These are phyloP conservation scores for Dendrocincla fuliginosa DNA, from an alignment of 2,797 vertebrate genomes.

Conservation along the genomic window DNA sequence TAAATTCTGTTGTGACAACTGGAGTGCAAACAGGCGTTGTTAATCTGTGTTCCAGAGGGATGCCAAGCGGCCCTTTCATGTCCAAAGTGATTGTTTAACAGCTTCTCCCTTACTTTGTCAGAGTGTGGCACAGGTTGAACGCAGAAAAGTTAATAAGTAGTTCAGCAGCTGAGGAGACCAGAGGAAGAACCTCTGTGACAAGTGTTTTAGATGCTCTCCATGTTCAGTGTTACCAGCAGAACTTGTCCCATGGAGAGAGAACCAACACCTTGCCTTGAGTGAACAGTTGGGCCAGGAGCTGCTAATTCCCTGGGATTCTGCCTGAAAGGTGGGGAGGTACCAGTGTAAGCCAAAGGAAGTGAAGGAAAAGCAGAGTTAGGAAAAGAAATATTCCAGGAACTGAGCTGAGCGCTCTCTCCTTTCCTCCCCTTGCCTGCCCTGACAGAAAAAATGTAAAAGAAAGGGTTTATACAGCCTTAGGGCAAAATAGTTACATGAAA, in stretches of 20 bases:
- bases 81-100: neutral
- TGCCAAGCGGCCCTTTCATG: neutral
- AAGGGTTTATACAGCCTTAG: neutral
- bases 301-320: neutral
- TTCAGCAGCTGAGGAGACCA: neutral
- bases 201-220: neutral
- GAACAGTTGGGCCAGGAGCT: neutral
- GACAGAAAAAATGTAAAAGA: neutral
- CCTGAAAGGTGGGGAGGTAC: neutral
- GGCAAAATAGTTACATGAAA: neutral
- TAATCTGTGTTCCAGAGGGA: neutral
- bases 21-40: neutral
- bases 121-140: neutral
- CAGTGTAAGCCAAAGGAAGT: neutral
- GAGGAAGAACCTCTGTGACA: neutral
- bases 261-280: neutral
- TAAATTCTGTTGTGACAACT: constrained; percentile 28
- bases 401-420: neutral
- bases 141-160: neutral
- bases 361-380: neutral
- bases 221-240: neutral
- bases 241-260: neutral
- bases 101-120: neutral
- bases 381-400: neutral
- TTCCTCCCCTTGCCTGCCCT: neutral